Conservation (phyloP, 2,797 vertebrate species). For the Lycodopsis pacificus region DNA sequence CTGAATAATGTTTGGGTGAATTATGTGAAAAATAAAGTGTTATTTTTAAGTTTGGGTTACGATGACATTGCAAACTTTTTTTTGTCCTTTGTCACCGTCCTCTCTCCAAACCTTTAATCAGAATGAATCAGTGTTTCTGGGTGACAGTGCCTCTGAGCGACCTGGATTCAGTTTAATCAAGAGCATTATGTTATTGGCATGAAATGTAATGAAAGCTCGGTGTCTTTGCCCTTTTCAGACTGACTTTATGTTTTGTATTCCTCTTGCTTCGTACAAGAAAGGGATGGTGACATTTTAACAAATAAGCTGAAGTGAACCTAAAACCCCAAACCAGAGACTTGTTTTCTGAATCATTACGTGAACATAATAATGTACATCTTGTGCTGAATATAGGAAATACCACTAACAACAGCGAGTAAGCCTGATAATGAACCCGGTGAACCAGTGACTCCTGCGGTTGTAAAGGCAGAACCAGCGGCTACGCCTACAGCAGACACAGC, state of each 20-base stretch:
- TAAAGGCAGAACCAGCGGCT: rapidly evolving
- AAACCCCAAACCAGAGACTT: not conserved
- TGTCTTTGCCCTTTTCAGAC: not conserved
- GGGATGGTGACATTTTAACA: not conserved
- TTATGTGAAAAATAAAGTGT: not conserved
- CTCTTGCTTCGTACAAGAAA: not conserved
- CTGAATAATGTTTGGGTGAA: not conserved
- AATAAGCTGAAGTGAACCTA: not conserved
- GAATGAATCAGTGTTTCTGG: not conserved
- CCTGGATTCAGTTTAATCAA: not conserved
- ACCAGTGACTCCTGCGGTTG: not conserved
- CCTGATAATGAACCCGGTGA: not conserved
- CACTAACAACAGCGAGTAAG: not conserved
- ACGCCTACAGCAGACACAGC: not conserved
- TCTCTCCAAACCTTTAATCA: not conserved
- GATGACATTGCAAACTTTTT: not conserved
- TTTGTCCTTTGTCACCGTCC: not conserved
- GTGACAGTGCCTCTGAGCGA: not conserved
- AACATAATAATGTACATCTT: not conserved
- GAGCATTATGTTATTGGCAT: not conserved
- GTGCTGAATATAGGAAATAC: conserved; percentile 34
- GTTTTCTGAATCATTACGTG: not conserved
- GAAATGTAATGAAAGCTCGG: not conserved
- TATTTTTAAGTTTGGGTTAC: not conserved
- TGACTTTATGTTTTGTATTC: not conserved